Evolutionary conservation across 1,140 invertebrate species (phyloP).

Genomic region (Phthorimaea operculella): DNA sequence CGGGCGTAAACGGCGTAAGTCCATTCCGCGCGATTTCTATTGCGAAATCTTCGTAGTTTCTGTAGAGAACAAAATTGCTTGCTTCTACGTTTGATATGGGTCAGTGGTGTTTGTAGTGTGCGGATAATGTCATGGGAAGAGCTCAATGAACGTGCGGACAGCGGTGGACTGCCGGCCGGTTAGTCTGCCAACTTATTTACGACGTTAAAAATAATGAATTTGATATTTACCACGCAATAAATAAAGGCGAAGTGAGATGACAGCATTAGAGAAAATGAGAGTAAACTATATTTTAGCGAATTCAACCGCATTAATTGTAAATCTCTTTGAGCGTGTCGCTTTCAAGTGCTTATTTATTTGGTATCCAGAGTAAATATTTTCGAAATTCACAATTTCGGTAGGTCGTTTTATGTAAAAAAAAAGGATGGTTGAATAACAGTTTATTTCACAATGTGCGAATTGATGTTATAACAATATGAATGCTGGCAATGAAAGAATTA

Average conservation of each 20-base stretch:
- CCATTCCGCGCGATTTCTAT: background rate
- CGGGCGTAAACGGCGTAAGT: slow-evolving; percentile 26
- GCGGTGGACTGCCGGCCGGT: slow-evolving; percentile 55
- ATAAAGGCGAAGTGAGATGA: background rate
- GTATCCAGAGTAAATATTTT: background rate
- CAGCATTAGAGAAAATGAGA: background rate
- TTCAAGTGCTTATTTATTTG: background rate
- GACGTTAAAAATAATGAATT: slow-evolving; percentile 21
- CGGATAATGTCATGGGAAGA: slow-evolving; percentile 67
- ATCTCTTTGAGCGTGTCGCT: slow-evolving; percentile 9
- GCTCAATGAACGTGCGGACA: slow-evolving; percentile 63
- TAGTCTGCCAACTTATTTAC: slow-evolving; percentile 33
- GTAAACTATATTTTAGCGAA: slow-evolving; percentile 19
- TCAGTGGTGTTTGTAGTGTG: slow-evolving; percentile 28
- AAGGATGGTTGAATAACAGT: too few species aligned
- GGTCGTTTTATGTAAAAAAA: too few species aligned
- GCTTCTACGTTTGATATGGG: slow-evolving; percentile 22
- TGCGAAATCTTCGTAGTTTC: background rate
- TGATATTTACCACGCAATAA: slow-evolving; percentile 1
- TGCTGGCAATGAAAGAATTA: too few species aligned
- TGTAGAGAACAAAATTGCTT: slow-evolving; percentile 18
- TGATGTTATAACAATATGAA: too few species aligned
- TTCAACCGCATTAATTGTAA: slow-evolving; percentile 29
- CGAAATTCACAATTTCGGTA: background rate
- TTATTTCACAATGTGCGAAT: too few species aligned